Evolutionary conservation across 2,797 vertebrate genomes (phyloP), one percentile per base, ranked within the genome.

Genomic region (Spea hammondii): DNA sequence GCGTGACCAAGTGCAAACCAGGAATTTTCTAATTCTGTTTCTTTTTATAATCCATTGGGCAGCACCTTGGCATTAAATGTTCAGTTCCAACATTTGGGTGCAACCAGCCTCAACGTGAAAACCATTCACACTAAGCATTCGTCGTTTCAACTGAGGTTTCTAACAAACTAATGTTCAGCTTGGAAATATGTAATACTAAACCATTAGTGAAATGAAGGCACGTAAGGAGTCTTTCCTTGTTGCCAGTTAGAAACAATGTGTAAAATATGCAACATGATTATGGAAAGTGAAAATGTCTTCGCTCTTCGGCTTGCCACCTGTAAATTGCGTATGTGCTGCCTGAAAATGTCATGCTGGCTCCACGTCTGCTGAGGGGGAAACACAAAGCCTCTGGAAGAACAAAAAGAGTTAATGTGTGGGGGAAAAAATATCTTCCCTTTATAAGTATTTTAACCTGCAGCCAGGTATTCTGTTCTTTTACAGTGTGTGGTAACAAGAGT

Each of bases 121-220:
- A 65, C 47, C 53, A 14, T 49, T 84, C 72, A 66, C 83, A 51
- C 82, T 0, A 82, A 57, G 85, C 86, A 85, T 83, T 79, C 80
- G 82, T 83, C 85, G 86, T 78, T 86, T 83, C 79, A 87, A 88
- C 89, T 83, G 89, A 83, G 84, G 86, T 88, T 89, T 88, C 85
- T 86, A 82, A 86, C 80, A 86, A 88, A 88, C 87, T 87, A 87
- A 83, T 85, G 84, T 87, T 86, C 83, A 60, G 74, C 86, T 72
- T 74, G 85, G 88, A 89, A 88, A 83, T 85, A 85, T 86, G 86
- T 85, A 86, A 85, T 86, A 89, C 79, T 86, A 91, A 92, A 88
- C 89, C 88, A 85, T 89, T 88, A 92, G 93, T 91, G 84, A 89
- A 86, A 91, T 91, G 90, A 93, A 91, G 88, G 89, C 54, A 49